Percentiles rank a stretch among this genome's conserved stretches.
These are phyloP conservation scores for Gambusia yucatana DNA, from an alignment of 2,797 vertebrate genomes.

Conservation along the genomic window DNA sequence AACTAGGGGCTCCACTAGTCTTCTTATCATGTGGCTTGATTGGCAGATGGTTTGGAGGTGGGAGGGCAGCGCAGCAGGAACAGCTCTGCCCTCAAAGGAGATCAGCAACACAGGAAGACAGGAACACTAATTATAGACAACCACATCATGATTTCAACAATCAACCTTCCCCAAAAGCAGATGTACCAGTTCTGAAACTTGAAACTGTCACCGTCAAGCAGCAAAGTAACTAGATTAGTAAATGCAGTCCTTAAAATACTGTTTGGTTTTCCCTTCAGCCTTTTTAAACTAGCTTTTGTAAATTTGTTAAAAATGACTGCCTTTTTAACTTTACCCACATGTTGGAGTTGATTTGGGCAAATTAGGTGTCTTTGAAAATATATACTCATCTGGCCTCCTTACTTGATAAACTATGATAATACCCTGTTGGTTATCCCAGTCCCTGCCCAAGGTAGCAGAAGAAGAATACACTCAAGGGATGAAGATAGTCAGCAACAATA, in stretches of 20 bases:
- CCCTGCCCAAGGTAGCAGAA: background rate
- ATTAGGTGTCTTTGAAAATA: background rate
- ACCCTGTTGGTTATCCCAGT: background rate
- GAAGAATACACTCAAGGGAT: background rate
- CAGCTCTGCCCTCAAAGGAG: background rate
- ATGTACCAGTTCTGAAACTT: background rate
- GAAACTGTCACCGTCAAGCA: background rate
- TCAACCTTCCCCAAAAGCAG: background rate
- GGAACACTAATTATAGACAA: conserved; percentile 5
- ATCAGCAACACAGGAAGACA: background rate
- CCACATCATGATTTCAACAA: background rate
- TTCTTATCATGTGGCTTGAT: background rate
- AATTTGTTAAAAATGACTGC: background rate
- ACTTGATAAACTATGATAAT: background rate
- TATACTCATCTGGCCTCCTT: background rate
- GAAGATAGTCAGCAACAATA: background rate
- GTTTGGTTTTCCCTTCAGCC: background rate
- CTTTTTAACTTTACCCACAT: background rate
- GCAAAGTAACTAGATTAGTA: background rate
- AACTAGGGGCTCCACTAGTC: background rate
- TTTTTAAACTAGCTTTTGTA: background rate
- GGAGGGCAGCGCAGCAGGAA: conserved; percentile 3
- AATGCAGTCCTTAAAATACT: background rate
- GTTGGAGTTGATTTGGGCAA: background rate
- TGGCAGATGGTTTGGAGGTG: conserved; percentile 8